Conservation (phyloP, 1,140 invertebrate species). For the Fopius arisanus region DNA sequence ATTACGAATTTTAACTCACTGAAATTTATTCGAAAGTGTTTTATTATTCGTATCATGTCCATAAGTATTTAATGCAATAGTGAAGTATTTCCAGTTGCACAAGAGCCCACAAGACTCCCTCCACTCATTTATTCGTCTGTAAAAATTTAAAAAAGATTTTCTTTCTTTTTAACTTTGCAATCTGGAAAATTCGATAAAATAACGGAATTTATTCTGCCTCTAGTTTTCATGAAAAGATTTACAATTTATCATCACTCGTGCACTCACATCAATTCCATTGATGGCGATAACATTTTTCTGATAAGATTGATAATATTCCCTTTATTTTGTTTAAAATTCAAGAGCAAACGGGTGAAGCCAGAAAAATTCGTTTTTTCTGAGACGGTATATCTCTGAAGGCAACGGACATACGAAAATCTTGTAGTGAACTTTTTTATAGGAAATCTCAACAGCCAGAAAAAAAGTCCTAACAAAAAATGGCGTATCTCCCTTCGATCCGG, state of each 20-base stretch:
- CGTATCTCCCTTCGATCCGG: no score
- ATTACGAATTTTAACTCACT: neutral
- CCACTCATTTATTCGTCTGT: neutral
- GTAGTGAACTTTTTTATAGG: no score
- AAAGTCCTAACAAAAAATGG: no score
- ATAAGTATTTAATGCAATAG: neutral
- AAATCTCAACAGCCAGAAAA: no score
- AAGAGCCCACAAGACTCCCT: neutral
- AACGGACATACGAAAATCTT: no score
- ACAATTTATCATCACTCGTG: constrained; percentile 32
- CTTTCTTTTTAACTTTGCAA: neutral
- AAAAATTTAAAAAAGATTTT: constrained; percentile 1
- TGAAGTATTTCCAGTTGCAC: neutral
- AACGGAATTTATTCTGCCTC: neutral
- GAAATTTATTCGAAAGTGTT: neutral
- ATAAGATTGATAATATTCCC: neutral
- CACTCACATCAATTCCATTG: constrained; percentile 60
- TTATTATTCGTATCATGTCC: neutral
- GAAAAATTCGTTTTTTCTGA: no score
- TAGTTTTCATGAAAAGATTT: neutral
- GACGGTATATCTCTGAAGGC: no score
- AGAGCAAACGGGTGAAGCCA: no score
- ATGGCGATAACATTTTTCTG: constrained; percentile 45
- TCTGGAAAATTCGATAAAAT: neutral
- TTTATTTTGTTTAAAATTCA: neutral